Conservation (phyloP, 2,113 vertebrate genomes). For the Cephalophus harveyi region DNA sequence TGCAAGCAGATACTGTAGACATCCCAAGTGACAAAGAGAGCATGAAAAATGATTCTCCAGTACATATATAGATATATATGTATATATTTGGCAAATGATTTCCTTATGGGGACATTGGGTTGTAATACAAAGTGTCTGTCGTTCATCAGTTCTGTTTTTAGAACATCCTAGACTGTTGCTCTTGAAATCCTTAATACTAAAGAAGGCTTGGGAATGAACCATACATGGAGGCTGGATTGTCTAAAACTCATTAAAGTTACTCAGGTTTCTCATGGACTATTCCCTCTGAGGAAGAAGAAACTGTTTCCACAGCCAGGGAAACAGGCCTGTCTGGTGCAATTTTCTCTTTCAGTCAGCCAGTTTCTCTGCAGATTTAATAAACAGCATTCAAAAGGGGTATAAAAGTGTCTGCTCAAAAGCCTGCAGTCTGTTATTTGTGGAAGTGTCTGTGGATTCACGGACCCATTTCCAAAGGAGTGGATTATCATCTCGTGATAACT, state of each 20-base stretch:
- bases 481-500: constrained; percentile 65
- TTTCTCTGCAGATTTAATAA: constrained; percentile 71
- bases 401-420: constrained; percentile 64
- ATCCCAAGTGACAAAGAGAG: not conserved
- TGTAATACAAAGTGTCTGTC: not conserved
- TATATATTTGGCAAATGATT: constrained; percentile 33
- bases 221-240: not conserved
- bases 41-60: not conserved
- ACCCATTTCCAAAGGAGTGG: constrained; percentile 65
- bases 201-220: not conserved
- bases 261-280: constrained; percentile 55
- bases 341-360: constrained; percentile 65
- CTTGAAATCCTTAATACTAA: not conserved
- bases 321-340: constrained; percentile 32
- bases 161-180: not conserved
- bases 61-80: not conserved
- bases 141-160: not conserved
- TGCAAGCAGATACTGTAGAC: not conserved
- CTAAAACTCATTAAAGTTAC: not conserved
- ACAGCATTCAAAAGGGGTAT: constrained; percentile 72
- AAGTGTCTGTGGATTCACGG: constrained; percentile 65
- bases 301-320: constrained; percentile 39
- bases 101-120: not conserved
- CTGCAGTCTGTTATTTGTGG: constrained; percentile 68
- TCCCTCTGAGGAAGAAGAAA: constrained; percentile 50